phyloP scores from a whole-genome alignment of 2,113 vertebrate species.

The Fregetta grallaria region DNA sequence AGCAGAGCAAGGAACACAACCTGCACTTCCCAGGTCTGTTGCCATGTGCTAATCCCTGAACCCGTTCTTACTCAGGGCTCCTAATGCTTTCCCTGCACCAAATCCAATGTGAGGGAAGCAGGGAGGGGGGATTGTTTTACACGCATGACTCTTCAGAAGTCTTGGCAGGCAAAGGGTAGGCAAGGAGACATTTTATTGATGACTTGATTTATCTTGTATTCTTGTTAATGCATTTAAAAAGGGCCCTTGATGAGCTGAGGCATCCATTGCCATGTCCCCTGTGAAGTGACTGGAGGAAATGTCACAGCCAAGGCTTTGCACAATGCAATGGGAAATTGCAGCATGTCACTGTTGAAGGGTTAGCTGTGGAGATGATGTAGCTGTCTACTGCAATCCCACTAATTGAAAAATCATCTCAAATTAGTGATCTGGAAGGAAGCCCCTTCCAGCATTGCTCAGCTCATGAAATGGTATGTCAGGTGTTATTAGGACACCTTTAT shows the following conservation, averaged over 20 bases:
- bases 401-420: background rate
- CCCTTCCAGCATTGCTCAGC: background rate
- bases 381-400: background rate
- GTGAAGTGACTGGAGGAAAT: background rate
- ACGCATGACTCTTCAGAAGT: background rate
- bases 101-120: background rate
- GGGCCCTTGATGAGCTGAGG: background rate
- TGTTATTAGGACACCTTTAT: background rate
- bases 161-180: background rate
- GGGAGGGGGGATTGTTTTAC: background rate
- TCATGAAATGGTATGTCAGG: background rate
- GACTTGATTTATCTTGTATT: background rate
- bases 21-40: background rate
- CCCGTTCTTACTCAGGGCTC: background rate
- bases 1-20: background rate
- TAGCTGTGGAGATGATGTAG: background rate
- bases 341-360: background rate
- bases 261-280: background rate
- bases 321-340: background rate
- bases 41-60: background rate
- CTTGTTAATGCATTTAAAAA: slow-evolving; percentile 21
- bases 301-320: slow-evolving; percentile 3
- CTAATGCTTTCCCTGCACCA: background rate
- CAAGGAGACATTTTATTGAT: background rate
- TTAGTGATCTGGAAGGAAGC: background rate